phyloP scores from a whole-genome alignment of 2,888 invertebrate genomes.

The Pseudeuparius sepicola region DNA sequence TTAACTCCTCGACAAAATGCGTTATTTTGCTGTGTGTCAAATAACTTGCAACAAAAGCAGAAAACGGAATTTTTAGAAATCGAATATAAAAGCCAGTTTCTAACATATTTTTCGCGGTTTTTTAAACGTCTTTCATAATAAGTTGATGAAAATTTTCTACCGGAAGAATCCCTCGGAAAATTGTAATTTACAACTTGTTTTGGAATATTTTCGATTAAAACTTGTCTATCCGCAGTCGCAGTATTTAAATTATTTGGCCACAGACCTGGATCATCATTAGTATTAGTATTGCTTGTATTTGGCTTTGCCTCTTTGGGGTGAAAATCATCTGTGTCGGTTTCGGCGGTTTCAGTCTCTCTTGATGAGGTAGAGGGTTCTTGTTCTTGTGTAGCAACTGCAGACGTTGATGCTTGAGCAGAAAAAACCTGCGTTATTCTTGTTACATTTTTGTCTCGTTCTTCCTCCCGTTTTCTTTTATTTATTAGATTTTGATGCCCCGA shows the following conservation, averaged over 20 bases:
- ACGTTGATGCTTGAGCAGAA: constrained; percentile 1
- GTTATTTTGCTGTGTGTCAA: constrained; percentile 2
- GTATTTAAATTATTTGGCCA: constrained; percentile 1
- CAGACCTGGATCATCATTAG: constrained; percentile 1
- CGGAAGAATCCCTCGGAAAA: too few species aligned
- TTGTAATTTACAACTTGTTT: constrained; percentile 1
- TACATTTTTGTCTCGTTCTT: constrained; percentile 1
- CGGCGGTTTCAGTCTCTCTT: too few species aligned
- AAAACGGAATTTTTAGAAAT: constrained; percentile 1
- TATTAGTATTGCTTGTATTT: too few species aligned
- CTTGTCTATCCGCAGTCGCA: neutral
- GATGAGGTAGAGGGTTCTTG: too few species aligned
- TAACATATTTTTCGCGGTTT: neutral
- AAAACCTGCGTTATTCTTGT: constrained; percentile 2
- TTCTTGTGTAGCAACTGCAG: too few species aligned
- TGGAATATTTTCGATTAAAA: constrained; percentile 1
- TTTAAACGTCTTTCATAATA: constrained; percentile 3
- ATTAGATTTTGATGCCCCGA: too few species aligned
- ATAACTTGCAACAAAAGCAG: constrained; percentile 2
- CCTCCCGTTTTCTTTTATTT: constrained; percentile 1
- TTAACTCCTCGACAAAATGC: constrained; percentile 1
- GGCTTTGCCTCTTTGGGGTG: neutral
- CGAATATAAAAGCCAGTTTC: constrained; percentile 1
- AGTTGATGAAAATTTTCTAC: too few species aligned
- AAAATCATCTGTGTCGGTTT: neutral